Evolutionary conservation across 2,797 vertebrate species (phyloP), one percentile per base, ranked within the genome.

Genomic region (Paramormyrops hopkinsi): DNA sequence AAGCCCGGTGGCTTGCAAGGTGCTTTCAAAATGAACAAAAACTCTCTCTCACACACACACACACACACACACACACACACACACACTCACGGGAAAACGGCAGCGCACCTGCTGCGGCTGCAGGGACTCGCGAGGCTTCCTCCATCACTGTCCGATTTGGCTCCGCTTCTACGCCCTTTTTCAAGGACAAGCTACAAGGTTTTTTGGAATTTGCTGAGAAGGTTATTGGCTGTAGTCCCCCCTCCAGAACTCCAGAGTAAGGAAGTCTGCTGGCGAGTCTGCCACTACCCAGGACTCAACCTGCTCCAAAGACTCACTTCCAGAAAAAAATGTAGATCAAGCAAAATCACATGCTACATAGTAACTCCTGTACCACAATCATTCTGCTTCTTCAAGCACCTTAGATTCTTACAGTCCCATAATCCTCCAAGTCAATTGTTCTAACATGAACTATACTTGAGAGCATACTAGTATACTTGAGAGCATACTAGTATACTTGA

Each of bases 321-420:
- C 76, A 82, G 76, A 82, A n/a, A 82, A 82, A 82, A 82, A 82
- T 82, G 41, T 82, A 44, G 76, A 82, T 82, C 76, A 82, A 82
- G 76, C 76, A 82, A 46, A 46, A 82, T 82, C 19, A 46, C 17
- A 46, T 0, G 19, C 76, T 17, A 22, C 76, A 79, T 19, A 46
- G 19, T 2, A 4, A 19, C 29, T 46, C 19, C 76, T 9, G 14
- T 44, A 79, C 37, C 73, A 79, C 17, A 44, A 79, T 29, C 73
- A n/a, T 8, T 44, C 37, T 79, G 37, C 17, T 44, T 44, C 73
- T n/a, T 12, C 6, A 44, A 41, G 6, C 14, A n/a, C 37, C 73
- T 46, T 46, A 46, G 37, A 82, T 73, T 37, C 69, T 41, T 19
- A 73, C 33, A 73, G 29, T 37, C 69, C 33, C 69, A 73, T 19